These are phyloP conservation scores for Amblyteles armatorius DNA, from an alignment of 2,888 invertebrate genomes.

Conservation along the genomic window DNA sequence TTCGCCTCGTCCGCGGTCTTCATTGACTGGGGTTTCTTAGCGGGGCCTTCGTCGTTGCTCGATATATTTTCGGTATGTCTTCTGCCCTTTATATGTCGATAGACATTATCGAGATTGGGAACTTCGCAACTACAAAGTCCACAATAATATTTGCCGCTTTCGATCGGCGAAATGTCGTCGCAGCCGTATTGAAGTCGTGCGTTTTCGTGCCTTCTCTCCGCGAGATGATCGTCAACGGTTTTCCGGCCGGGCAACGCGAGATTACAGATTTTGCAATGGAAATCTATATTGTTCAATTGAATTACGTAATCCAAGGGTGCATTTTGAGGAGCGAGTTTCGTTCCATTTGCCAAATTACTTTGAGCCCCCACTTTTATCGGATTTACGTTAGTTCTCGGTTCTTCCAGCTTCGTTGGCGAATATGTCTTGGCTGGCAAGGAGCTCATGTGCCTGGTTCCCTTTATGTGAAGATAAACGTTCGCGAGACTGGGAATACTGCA, in stretches of 20 bases:
- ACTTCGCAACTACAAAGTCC: not conserved
- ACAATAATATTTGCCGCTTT: constrained; percentile 14
- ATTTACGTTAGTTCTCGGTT: not conserved
- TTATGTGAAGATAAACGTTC: not conserved
- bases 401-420: not conserved
- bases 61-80: not conserved
- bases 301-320: not conserved
- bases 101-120: constrained; percentile 32
- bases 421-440: not conserved
- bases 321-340: not conserved
- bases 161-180: not conserved
- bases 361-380: not conserved
- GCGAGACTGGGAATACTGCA: not conserved
- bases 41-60: not conserved
- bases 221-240: constrained; percentile 13
- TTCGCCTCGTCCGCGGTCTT: not conserved
- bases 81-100: constrained; percentile 19
- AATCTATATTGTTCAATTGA: not conserved
- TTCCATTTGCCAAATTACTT: not conserved
- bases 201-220: not conserved
- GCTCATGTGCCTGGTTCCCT: not conserved
- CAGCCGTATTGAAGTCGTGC: not conserved
- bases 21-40: not conserved
- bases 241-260: not conserved
- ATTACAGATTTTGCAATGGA: constrained; percentile 22